These are phyloP conservation scores for Brachionus manjavacas DNA, from an alignment of 1,140 invertebrate species.

Conservation along the genomic window DNA sequence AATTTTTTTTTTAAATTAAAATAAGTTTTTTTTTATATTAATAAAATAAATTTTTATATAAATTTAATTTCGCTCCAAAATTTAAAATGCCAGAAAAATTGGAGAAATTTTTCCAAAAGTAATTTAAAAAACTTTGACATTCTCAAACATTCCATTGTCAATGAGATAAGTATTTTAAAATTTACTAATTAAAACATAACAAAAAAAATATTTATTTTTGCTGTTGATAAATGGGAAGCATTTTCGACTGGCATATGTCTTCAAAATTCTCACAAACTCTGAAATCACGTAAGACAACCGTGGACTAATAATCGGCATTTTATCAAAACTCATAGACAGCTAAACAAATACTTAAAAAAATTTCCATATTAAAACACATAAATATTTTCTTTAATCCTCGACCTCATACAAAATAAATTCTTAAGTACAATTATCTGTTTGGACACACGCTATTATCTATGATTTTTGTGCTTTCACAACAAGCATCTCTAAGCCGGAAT, in stretches of 20 bases:
- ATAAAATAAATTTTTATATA: no score
- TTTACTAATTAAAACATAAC: not conserved
- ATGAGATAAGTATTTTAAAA: not conserved
- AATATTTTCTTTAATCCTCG: conserved; percentile 6
- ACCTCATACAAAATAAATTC: not conserved
- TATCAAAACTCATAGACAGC: not conserved
- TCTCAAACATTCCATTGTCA: not conserved
- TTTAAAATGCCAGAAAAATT: not conserved
- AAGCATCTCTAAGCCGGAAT: not conserved
- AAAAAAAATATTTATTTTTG: not conserved
- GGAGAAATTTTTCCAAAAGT: not conserved
- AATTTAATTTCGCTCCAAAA: no score
- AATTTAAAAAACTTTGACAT: no score
- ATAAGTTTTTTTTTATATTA: no score
- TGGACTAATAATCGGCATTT: not conserved
- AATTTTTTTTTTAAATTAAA: no score
- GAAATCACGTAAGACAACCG: conserved; percentile 4
- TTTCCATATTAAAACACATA: not conserved
- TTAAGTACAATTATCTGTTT: not conserved
- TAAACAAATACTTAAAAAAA: not conserved
- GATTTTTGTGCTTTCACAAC: not conserved
- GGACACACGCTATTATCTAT: not conserved
- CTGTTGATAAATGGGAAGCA: not conserved
- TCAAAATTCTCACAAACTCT: not conserved
- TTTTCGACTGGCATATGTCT: not conserved